Conservation (phyloP, 2,888 invertebrate genomes). For the Acanthoscelides obtectus region DNA sequence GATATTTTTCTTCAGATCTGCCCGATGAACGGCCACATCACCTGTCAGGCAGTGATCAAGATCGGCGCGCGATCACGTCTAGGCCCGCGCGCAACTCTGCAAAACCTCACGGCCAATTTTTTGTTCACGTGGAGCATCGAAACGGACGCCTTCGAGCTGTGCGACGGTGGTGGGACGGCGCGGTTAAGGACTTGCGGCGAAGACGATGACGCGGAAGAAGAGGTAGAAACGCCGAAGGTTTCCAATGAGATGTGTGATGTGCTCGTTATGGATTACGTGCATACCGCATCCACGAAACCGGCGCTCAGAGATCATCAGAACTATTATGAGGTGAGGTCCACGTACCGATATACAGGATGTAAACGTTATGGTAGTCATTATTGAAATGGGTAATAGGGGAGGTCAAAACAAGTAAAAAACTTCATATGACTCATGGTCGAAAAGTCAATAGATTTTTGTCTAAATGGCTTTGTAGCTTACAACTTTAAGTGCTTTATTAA, state of each 20-base stretch:
- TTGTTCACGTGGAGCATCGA: slow-evolving; percentile 45
- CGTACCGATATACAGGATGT: too few species aligned
- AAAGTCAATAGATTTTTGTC: too few species aligned
- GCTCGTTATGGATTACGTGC: slow-evolving; percentile 37
- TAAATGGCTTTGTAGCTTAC: too few species aligned
- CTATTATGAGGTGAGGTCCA: slow-evolving; percentile 39
- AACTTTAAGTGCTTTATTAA: too few species aligned
- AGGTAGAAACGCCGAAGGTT: neutral
- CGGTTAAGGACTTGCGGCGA: neutral
- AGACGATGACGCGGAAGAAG: neutral
- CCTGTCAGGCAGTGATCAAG: slow-evolving; percentile 46
- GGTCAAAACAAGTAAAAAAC: too few species aligned
- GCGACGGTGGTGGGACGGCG: neutral
- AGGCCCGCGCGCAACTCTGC: slow-evolving; percentile 33
- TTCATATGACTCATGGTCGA: too few species aligned
- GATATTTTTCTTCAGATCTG: slow-evolving; percentile 39
- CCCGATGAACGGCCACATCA: slow-evolving; percentile 45
- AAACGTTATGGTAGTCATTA: too few species aligned
- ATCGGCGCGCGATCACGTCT: slow-evolving; percentile 40
- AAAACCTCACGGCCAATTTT: slow-evolving; percentile 39
- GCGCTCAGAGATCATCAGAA: slow-evolving; percentile 43
- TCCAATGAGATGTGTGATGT: slow-evolving; percentile 21
- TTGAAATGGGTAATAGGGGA: too few species aligned
- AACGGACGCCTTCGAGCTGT: slow-evolving; percentile 38
- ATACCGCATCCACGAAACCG: slow-evolving; percentile 34